Evolutionary conservation across 2,113 vertebrate species (phyloP), one percentile per base, ranked within the genome.

Genomic region (Gnathochromis pfefferi): DNA sequence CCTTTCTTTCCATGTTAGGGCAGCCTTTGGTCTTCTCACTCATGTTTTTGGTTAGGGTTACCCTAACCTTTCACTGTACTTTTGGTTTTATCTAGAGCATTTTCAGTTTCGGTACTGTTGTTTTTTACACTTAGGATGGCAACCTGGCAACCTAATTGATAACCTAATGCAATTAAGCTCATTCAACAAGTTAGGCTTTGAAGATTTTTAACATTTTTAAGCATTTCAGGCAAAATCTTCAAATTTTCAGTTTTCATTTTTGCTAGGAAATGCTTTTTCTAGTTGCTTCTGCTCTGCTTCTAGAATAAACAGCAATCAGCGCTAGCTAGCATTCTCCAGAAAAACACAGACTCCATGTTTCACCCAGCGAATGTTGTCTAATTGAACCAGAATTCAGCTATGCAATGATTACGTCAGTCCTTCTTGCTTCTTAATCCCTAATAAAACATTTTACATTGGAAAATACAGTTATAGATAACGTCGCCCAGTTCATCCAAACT

Each of bases 101-200:
- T 23, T 55, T 55, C 53, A 11, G 5, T 55, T 55, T 23, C 0
- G 0, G 6, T 54, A 54, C n/a, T 54, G n/a, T 54, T 12, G 53
- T 1, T 55, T 13, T 55, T 4, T 23, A 55, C 53, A 55, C 53
- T 55, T 55, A 12, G 21, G n/a, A 23, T 54, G n/a, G 9, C 0
- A 51, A 51, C 17, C 17, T 51, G 49, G 17, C 49, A 51, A 51
- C 5, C 5, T 51, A 51, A 51, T 54, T 54, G 6, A 4, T 7
- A 54, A 54, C 53, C 10, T 54, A 23, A 21, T 21, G 53, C n/a
- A 54, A 54, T 54, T 54, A 54, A 23, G n/a, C 6, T 54, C 53
- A 54, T 23, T 54, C 53, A 54, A 0, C 10, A 23, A 54, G n/a
- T 54, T 54, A 11, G 23, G 53, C 0, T 21, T 54, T 54, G 53